Evolutionary conservation across 35 echinoderm and acorn worm species (phyloP).

Genomic region (Chiridota heheva): DNA sequence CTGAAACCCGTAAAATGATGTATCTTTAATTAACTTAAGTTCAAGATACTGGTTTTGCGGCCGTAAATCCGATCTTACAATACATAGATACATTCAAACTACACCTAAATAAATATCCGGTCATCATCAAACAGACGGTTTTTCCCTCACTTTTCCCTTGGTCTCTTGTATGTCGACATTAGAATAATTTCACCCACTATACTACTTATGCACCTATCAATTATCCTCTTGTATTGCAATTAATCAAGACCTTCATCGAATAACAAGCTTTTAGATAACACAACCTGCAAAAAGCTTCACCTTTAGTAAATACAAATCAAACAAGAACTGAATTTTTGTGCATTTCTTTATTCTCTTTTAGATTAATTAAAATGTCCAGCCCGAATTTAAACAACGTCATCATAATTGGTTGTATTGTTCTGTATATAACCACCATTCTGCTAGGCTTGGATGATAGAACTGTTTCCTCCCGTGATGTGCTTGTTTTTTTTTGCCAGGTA

Average conservation of each 20-base stretch:
- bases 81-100: too few relatives aligned
- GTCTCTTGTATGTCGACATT: too few relatives aligned
- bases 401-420: slow-evolving; percentile 76
- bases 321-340: background rate
- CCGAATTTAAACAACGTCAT: slow-evolving; percentile 94
- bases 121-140: too few relatives aligned
- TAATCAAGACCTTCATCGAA: background rate
- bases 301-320: background rate
- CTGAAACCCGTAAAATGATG: too few relatives aligned
- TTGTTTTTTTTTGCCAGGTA: slow-evolving; percentile 19
- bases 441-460: slow-evolving; percentile 62
- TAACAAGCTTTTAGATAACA: background rate
- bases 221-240: background rate
- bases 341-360: slow-evolving; percentile 43
- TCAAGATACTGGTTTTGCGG: too few relatives aligned
- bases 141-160: too few relatives aligned
- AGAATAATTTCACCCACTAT: background rate
- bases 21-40: too few relatives aligned
- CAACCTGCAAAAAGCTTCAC: too few relatives aligned
- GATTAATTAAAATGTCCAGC: slow-evolving; percentile 97
- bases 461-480: background rate
- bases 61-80: too few relatives aligned
- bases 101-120: too few relatives aligned
- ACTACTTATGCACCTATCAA: background rate
- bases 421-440: slow-evolving; percentile 64